These are phyloP conservation scores for Sebastes ruberrimus DNA, from an alignment of 2,797 vertebrate species.

Conservation along the genomic window DNA sequence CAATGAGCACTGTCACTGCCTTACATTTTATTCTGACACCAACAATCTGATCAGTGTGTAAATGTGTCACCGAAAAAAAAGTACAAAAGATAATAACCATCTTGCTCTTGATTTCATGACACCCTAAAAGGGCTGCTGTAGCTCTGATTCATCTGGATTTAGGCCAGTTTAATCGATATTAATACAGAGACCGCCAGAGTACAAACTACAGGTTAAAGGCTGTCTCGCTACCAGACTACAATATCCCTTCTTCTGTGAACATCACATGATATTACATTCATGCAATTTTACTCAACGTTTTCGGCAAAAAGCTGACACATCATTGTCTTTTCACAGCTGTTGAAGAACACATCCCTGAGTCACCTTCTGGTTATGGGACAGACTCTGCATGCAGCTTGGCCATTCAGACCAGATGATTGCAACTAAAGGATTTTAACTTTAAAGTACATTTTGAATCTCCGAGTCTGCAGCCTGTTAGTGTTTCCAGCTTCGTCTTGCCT, in stretches of 20 bases:
- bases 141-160: slow-evolving; percentile 29
- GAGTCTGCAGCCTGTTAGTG: background rate
- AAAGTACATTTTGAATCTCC: background rate
- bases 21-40: background rate
- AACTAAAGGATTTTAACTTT: background rate
- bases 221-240: background rate
- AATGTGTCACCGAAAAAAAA: background rate
- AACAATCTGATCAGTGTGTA: background rate
- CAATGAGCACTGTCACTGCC: background rate
- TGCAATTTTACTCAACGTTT: background rate
- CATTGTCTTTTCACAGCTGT: background rate
- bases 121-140: slow-evolving; percentile 2
- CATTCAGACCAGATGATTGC: background rate
- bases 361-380: background rate
- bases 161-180: slow-evolving; percentile 22
- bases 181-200: slow-evolving; percentile 9
- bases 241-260: background rate
- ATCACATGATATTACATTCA: background rate
- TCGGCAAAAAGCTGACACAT: background rate
- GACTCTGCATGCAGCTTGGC: background rate
- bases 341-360: background rate
- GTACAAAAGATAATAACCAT: background rate
- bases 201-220: slow-evolving; percentile 3
- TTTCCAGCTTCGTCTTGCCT: background rate
- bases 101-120: background rate